Evolutionary conservation across 1,140 invertebrate genomes (phyloP).

Genomic region (honey bee (Apis mellifera)): Amel_HAv3.1 CM009933.2:6234501-6235000

Average conservation of each 20-base stretch:
- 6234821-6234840: neutral
- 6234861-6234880: slow-evolving; percentile 57
- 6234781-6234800: slow-evolving; percentile 75
- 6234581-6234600: slow-evolving; percentile 86
- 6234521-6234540: slow-evolving; percentile 85
- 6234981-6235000: slow-evolving; percentile 79
- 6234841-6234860: neutral
- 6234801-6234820: neutral
- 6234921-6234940: slow-evolving; percentile 81
- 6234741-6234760: slow-evolving; percentile 83
- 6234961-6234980: slow-evolving; percentile 80
- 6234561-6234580: slow-evolving; percentile 87
- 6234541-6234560: slow-evolving; percentile 84
- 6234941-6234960: slow-evolving; percentile 81
- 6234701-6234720: slow-evolving; percentile 85
- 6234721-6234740: slow-evolving; percentile 85
- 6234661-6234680: slow-evolving; percentile 87
- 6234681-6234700: slow-evolving; percentile 87
- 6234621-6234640: slow-evolving; percentile 85
- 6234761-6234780: slow-evolving; percentile 83
- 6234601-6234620: slow-evolving; percentile 86
- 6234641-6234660: slow-evolving; percentile 86
- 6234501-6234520: slow-evolving; percentile 86
- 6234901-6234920: slow-evolving; percentile 83
- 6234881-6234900: slow-evolving; percentile 81